Percentiles rank a stretch among this genome's conserved stretches.
These are phyloP conservation scores for Thermophis baileyi DNA, from an alignment of 2,113 vertebrate species.

Conservation along the genomic window DNA sequence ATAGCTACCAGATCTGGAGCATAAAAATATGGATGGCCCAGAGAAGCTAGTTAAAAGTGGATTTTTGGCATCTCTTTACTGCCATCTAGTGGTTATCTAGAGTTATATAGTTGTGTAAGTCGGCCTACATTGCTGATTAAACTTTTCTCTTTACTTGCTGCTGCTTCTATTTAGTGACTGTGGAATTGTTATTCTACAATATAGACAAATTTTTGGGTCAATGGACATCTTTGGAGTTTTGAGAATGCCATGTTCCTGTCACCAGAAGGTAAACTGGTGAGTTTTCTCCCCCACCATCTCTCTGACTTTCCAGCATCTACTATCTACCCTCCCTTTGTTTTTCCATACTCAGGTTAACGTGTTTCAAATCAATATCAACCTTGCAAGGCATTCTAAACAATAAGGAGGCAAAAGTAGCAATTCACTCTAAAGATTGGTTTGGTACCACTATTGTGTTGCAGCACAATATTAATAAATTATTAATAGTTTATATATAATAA, in stretches of 20 bases:
- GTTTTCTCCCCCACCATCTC: background rate
- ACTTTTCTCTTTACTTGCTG: background rate
- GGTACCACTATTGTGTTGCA: too few relatives aligned
- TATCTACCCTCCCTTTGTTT: background rate
- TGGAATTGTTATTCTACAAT: background rate
- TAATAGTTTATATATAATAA: too few relatives aligned
- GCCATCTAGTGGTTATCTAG: background rate
- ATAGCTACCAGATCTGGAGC: background rate
- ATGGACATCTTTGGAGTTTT: background rate
- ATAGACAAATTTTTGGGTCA: background rate
- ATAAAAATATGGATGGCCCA: background rate
- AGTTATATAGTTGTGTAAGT: background rate
- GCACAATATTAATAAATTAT: too few relatives aligned
- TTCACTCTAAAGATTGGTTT: too few relatives aligned
- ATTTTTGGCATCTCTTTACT: background rate
- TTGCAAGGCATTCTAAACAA: too few relatives aligned
- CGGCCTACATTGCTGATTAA: background rate
- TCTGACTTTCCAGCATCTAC: background rate
- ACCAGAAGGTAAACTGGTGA: background rate
- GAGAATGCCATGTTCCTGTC: background rate
- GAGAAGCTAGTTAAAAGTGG: background rate
- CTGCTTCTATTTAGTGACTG: background rate
- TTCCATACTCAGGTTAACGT: background rate
- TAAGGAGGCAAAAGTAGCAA: too few relatives aligned
- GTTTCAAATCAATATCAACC: background rate